These are phyloP conservation scores for Enteromius afrohamiltoni DNA, from an alignment of 2,797 vertebrate genomes.

Conservation along the genomic window DNA sequence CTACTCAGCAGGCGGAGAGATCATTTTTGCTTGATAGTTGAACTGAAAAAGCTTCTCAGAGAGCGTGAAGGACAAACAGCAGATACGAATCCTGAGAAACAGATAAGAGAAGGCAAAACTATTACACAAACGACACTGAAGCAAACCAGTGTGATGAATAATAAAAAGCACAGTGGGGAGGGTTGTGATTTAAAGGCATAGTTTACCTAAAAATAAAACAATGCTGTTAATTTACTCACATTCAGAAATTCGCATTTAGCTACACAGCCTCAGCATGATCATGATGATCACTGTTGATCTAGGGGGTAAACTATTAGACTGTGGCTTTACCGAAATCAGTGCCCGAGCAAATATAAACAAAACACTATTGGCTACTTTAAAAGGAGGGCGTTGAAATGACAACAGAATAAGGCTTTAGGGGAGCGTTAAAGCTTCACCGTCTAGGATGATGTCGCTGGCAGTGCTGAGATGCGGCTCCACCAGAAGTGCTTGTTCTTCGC, in stretches of 20 bases:
- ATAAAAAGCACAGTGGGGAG: background rate
- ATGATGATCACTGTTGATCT: too few relatives aligned
- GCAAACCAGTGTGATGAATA: background rate
- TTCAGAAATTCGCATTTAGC: background rate
- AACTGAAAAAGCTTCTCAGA: background rate
- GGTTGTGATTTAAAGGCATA: background rate
- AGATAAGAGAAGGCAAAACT: background rate
- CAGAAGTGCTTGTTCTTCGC: conserved; percentile 87
- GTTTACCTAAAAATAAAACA: background rate
- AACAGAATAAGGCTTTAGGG: too few relatives aligned
- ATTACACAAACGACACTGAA: background rate
- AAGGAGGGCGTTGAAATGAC: too few relatives aligned
- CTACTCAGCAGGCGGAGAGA: background rate
- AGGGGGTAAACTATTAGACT: too few relatives aligned
- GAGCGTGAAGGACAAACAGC: background rate
- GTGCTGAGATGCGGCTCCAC: conserved; percentile 77
- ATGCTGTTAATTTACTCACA: background rate
- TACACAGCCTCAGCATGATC: too few relatives aligned
- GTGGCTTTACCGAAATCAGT: too few relatives aligned
- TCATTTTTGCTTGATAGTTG: background rate
- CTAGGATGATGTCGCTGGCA: conserved; percentile 77
- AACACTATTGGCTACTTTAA: too few relatives aligned
- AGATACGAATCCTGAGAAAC: background rate
- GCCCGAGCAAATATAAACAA: too few relatives aligned
- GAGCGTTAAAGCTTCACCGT: conserved; percentile 76